Evolutionary conservation across 1,140 invertebrate species (phyloP).

Genomic region (Dinoponera quadriceps): DNA sequence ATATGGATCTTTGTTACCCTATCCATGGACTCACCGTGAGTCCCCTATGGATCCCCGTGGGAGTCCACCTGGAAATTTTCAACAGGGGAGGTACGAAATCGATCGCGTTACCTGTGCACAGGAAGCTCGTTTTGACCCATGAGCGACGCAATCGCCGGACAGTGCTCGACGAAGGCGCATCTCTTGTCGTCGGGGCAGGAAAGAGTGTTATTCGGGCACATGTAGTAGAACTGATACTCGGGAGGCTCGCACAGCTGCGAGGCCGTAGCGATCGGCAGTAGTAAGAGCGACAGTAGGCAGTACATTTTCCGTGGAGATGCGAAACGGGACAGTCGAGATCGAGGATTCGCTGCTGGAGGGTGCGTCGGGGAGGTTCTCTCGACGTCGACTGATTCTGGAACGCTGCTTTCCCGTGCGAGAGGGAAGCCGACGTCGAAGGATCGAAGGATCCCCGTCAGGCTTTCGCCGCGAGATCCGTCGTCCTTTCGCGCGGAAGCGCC

Average conservation of each 20-base stretch:
- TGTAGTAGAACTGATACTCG: slow-evolving; percentile 9
- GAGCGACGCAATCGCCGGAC: slow-evolving; percentile 67
- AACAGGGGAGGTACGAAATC: no score
- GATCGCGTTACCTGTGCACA: slow-evolving; percentile 74
- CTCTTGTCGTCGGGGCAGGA: slow-evolving; percentile 70
- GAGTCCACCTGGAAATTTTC: no score
- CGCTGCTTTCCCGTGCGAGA: not conserved
- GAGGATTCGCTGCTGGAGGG: not conserved
- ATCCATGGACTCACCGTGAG: no score
- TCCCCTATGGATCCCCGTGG: no score
- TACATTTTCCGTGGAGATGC: slow-evolving; percentile 22
- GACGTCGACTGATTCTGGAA: no score
- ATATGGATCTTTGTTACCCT: no score
- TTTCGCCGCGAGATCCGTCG: not conserved
- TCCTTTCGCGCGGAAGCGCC: not conserved
- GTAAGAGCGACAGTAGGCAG: slow-evolving; percentile 18
- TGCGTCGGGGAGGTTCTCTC: no score
- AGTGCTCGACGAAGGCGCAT: slow-evolving; percentile 71
- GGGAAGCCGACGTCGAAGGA: not conserved
- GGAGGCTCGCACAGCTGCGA: slow-evolving; percentile 18
- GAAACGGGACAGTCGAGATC: not conserved
- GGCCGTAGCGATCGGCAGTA: slow-evolving; percentile 41
- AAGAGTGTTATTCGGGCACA: slow-evolving; percentile 53
- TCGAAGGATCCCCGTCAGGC: slow-evolving; percentile 3
- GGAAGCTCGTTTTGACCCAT: slow-evolving; percentile 72